A percentile compares a stretch with the other conserved stretches of the same genome.
These are phyloP conservation scores for Conus canariensis DNA, from an alignment of 2,888 invertebrate species.

Conservation along the genomic window DNA sequence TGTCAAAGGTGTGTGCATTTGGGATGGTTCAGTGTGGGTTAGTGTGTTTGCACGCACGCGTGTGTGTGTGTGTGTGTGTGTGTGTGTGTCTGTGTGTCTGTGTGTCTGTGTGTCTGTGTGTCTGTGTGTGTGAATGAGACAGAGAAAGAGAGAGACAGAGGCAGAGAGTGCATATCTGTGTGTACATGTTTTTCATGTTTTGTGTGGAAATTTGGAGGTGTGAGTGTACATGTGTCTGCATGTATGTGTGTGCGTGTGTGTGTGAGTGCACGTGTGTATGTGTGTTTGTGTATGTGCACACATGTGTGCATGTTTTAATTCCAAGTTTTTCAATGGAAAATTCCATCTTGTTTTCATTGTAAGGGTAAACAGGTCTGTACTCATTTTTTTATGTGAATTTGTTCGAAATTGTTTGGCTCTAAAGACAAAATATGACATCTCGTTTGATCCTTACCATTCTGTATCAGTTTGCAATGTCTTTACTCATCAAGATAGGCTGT, in stretches of 20 bases:
- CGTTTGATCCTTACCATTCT: no score
- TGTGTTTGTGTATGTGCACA: no score
- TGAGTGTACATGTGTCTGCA: not conserved
- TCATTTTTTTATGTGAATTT: no score
- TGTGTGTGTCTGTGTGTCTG: no score
- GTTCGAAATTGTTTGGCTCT: no score
- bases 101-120: not conserved
- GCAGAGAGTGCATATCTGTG: not conserved
- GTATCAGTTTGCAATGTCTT: no score
- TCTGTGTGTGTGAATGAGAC: no score
- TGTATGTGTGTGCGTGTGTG: not conserved
- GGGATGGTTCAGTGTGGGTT: not conserved
- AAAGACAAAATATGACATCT: no score
- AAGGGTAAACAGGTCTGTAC: no score
- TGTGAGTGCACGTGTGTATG: not conserved
- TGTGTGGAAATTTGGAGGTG: not conserved
- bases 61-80: conserved; percentile 19
- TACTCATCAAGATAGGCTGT: no score
- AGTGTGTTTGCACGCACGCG: not conserved
- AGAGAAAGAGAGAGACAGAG: not conserved
- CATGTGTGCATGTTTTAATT: no score
- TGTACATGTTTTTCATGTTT: not conserved
- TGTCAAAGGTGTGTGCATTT: conserved; percentile 80
- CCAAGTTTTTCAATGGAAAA: not conserved
- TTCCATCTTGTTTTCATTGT: not conserved